These are phyloP conservation scores for Lithobius niger DNA, from an alignment of 1,140 invertebrate genomes.

Conservation along the genomic window DNA sequence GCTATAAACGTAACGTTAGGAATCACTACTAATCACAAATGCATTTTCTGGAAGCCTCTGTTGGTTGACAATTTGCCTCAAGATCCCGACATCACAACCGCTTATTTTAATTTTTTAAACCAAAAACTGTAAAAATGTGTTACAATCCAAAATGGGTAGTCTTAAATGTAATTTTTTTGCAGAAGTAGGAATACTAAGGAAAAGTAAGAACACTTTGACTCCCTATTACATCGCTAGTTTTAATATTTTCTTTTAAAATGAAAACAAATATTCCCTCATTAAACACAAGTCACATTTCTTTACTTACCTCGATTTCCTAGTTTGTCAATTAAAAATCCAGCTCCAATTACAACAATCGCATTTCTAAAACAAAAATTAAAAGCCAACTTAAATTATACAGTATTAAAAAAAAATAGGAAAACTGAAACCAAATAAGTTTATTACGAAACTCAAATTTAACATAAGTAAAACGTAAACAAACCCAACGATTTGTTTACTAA, in stretches of 20 bases:
- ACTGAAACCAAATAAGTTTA: too few relatives aligned
- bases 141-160: too few relatives aligned
- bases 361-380: conserved; percentile 26
- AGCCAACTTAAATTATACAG: neutral
- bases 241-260: neutral
- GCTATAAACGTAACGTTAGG: too few relatives aligned
- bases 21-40: too few relatives aligned
- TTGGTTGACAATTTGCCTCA: too few relatives aligned
- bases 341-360: conserved; percentile 32
- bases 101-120: too few relatives aligned
- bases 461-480: neutral
- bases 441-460: too few relatives aligned
- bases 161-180: too few relatives aligned
- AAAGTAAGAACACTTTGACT: neutral
- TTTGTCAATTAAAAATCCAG: conserved; percentile 35
- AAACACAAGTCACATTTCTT: neutral
- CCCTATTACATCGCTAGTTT: too few relatives aligned
- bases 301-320: conserved; percentile 31
- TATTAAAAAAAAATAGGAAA: neutral
- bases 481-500: neutral
- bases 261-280: neutral
- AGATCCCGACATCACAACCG: too few relatives aligned
- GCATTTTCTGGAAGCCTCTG: too few relatives aligned
- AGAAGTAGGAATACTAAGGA: neutral
- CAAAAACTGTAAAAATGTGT: neutral